Evolutionary conservation across 2,797 vertebrate genomes (phyloP).

Genomic region (Cheirogaleus major): DNA sequence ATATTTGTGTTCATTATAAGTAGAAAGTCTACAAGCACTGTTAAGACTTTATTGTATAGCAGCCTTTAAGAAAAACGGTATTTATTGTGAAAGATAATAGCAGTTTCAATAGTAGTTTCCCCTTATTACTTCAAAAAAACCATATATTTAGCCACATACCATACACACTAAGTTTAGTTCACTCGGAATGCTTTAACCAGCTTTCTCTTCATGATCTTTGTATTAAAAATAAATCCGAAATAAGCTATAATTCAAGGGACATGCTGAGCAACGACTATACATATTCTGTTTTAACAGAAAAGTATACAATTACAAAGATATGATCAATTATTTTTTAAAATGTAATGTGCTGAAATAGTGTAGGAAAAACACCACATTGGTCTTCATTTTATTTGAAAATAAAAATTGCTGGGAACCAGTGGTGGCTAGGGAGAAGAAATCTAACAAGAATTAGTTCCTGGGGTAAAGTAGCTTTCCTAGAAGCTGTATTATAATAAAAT

Average conservation of each 20-base stretch:
- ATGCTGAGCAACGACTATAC: conserved; percentile 81
- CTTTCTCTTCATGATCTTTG: conserved; percentile 80
- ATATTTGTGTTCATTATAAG: conserved; percentile 80
- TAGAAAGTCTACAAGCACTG: conserved; percentile 64
- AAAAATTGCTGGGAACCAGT: conserved; percentile 76
- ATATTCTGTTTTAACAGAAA: conserved; percentile 83
- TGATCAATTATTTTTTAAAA: conserved; percentile 81
- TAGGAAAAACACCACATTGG: conserved; percentile 60
- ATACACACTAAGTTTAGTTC: conserved; percentile 93
- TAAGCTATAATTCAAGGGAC: conserved; percentile 87
- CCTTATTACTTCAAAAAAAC: conserved; percentile 90
- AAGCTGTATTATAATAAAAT: conserved; percentile 57
- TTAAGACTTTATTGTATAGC: conserved; percentile 78
- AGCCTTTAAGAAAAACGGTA: conserved; percentile 82
- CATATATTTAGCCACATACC: conserved; percentile 93
- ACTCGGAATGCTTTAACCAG: conserved; percentile 85
- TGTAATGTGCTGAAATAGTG: conserved; percentile 71
- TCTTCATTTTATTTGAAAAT: conserved; percentile 75
- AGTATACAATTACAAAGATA: conserved; percentile 83
- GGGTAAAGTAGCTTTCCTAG: conserved; percentile 69
- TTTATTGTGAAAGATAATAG: conserved; percentile 89
- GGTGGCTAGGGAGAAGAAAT: neutral
- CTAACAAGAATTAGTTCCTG: conserved; percentile 69
- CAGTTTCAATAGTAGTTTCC: conserved; percentile 92
- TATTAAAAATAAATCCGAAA: conserved; percentile 85